Evolutionary conservation across 2,888 invertebrate genomes (phyloP).

Genomic region (Malacosoma neustria): DNA sequence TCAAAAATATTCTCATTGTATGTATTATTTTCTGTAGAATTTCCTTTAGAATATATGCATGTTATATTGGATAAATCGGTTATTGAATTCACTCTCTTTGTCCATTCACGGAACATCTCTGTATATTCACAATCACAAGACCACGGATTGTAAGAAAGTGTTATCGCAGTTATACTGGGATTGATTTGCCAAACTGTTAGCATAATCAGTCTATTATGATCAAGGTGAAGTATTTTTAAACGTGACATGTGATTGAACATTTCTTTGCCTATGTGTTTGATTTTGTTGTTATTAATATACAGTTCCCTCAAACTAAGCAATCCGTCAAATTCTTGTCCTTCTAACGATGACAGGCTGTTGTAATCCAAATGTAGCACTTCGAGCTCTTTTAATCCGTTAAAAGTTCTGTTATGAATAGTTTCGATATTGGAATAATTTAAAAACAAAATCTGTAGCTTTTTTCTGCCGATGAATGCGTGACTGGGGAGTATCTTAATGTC

Average conservation of each 20-base stretch:
- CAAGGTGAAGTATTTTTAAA: conserved; percentile 79
- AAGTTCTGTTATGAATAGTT: conserved; percentile 86
- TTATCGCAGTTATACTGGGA: conserved; percentile 76
- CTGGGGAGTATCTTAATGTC: conserved; percentile 83
- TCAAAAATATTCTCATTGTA: conserved; percentile 76
- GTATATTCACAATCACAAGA: conserved; percentile 88
- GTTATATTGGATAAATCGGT: conserved; percentile 78
- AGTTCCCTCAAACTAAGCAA: conserved; percentile 82
- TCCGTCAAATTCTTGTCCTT: conserved; percentile 88
- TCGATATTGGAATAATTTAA: conserved; percentile 87
- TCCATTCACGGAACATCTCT: conserved; percentile 84
- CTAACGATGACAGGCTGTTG: conserved; percentile 80
- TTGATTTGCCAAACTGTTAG: conserved; percentile 84
- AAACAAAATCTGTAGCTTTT: conserved; percentile 83
- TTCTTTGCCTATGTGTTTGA: conserved; percentile 79
- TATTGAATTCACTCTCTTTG: conserved; percentile 79
- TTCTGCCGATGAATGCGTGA: conserved; percentile 90
- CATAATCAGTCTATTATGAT: conserved; percentile 81
- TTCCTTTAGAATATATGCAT: conserved; percentile 77
- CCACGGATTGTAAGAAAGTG: conserved; percentile 85
- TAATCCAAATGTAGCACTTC: conserved; percentile 84
- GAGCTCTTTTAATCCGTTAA: conserved; percentile 87
- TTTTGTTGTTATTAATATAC: conserved; percentile 83
- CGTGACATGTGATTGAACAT: conserved; percentile 81
- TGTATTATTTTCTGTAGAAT: conserved; percentile 72